Evolutionary conservation across 2,797 vertebrate species (phyloP).

Genomic region (Aphelocoma californica): DNA sequence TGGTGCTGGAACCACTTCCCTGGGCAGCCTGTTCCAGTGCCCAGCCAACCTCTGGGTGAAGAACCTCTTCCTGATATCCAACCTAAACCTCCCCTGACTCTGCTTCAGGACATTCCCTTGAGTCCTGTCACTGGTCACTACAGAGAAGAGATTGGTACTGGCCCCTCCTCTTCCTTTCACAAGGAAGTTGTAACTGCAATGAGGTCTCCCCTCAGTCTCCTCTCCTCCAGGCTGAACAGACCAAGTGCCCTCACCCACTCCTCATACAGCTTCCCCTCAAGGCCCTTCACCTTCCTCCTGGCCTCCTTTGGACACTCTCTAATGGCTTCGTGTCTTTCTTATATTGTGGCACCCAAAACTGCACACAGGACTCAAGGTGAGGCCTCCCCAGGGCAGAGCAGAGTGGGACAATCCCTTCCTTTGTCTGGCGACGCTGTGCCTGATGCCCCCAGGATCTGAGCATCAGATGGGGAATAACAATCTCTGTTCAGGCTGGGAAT

Average conservation of each 20-base stretch:
- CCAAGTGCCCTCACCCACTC: neutral
- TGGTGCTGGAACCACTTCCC: neutral
- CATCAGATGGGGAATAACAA: neutral
- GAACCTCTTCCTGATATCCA: neutral
- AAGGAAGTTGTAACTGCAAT: rapidly evolving
- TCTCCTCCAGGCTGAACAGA: neutral
- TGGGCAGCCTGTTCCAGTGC: neutral
- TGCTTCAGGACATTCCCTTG: neutral
- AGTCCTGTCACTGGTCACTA: neutral
- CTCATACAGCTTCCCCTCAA: neutral
- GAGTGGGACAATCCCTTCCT: neutral
- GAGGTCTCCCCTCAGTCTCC: neutral
- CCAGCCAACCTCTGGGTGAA: neutral
- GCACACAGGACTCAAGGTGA: neutral
- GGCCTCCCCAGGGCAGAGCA: neutral
- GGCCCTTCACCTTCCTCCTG: neutral
- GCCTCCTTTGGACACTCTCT: neutral
- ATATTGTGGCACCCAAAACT: neutral
- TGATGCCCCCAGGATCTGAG: neutral
- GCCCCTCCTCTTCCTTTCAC: neutral
- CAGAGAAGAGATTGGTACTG: neutral
- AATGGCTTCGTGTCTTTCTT: too few relatives aligned
- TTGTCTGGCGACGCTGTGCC: neutral
- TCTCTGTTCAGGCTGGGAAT: neutral
- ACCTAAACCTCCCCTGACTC: neutral